Evolutionary conservation across 2,888 invertebrate genomes (phyloP).

Genomic region (Siphlonurus alternatus): DNA sequence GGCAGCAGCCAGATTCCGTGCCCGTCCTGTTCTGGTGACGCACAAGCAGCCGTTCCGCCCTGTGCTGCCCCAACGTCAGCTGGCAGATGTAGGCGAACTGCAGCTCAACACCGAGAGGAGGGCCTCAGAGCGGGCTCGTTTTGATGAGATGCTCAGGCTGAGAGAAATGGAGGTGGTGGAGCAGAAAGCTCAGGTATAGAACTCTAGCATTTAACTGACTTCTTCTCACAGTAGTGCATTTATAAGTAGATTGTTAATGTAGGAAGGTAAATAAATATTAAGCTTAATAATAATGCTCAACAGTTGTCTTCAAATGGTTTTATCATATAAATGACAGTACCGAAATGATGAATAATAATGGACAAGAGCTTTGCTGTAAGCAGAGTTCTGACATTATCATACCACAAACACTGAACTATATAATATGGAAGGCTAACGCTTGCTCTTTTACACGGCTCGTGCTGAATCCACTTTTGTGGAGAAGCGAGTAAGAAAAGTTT

Average conservation of each 20-base stretch:
- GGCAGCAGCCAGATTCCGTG: slow-evolving; percentile 34
- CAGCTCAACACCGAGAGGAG: slow-evolving; percentile 45
- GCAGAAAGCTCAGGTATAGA: slow-evolving; percentile 23
- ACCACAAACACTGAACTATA: too few relatives aligned
- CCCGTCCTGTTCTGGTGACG: slow-evolving; percentile 40
- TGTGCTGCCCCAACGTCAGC: slow-evolving; percentile 29
- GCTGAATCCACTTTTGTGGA: too few relatives aligned
- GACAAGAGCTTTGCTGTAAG: too few relatives aligned
- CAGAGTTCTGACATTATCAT: too few relatives aligned
- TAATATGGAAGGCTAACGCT: too few relatives aligned
- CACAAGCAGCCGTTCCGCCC: slow-evolving; percentile 48
- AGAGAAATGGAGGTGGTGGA: slow-evolving; percentile 37
- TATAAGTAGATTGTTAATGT: background rate
- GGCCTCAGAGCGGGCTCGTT: slow-evolving; percentile 40
- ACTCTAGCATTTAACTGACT: slow-evolving; percentile 8
- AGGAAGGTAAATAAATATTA: background rate
- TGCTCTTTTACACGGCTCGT: too few relatives aligned
- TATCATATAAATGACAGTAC: too few relatives aligned
- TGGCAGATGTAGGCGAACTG: slow-evolving; percentile 34
- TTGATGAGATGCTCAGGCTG: slow-evolving; percentile 32
- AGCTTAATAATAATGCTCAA: too few relatives aligned
- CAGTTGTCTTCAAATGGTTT: too few relatives aligned
- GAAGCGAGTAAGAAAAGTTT: too few relatives aligned
- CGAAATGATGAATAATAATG: too few relatives aligned
- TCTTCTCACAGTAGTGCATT: too few relatives aligned